These are phyloP conservation scores for Augochlorella aurata DNA, from an alignment of 2,888 invertebrate genomes.

Conservation along the genomic window DNA sequence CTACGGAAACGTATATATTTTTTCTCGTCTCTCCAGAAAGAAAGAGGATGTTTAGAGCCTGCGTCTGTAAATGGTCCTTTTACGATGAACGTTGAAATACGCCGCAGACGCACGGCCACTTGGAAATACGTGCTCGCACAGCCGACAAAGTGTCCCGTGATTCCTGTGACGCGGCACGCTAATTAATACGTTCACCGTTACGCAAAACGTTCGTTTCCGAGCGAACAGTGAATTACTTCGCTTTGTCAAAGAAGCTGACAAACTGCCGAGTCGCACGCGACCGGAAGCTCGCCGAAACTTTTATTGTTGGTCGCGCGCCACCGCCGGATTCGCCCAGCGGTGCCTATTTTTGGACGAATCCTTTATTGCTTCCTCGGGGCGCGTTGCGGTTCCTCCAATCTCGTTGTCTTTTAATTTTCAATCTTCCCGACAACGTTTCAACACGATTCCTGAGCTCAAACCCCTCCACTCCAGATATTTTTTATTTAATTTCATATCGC, in stretches of 20 bases:
- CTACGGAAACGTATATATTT: neutral
- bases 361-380: neutral
- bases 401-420: neutral
- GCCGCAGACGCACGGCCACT: slow-evolving; percentile 11
- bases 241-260: slow-evolving; percentile 19
- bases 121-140: neutral
- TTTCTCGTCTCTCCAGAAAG: neutral
- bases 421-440: too few species aligned
- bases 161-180: slow-evolving; percentile 37
- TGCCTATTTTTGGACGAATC: neutral
- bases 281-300: slow-evolving; percentile 30
- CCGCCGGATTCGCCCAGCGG: neutral
- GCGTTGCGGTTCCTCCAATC: neutral
- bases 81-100: neutral
- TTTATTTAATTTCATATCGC: too few species aligned
- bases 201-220: slow-evolving; percentile 50
- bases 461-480: too few species aligned
- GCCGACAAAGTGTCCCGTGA: slow-evolving; percentile 23
- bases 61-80: slow-evolving; percentile 5
- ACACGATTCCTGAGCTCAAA: too few species aligned
- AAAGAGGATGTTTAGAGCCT: neutral
- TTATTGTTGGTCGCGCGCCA: neutral
- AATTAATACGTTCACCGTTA: slow-evolving; percentile 46
- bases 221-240: slow-evolving; percentile 34
- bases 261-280: slow-evolving; percentile 55